phyloP scores from a whole-genome alignment of 2,113 vertebrate species.

The Epinephelus moara region DNA sequence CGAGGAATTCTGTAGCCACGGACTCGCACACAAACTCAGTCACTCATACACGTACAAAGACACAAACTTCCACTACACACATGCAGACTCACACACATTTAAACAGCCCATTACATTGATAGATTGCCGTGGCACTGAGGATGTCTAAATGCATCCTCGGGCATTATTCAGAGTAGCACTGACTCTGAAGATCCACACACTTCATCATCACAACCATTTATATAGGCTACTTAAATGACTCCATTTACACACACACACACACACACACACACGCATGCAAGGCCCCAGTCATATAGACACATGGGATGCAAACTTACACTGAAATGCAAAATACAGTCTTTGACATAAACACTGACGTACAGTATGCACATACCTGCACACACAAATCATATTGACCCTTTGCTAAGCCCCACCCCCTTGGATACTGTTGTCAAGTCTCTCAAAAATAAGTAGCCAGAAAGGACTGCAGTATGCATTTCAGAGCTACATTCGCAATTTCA shows the following conservation, averaged over 20 bases:
- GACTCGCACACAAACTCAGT: not conserved
- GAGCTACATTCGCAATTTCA: no score
- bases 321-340: not conserved
- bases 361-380: not conserved
- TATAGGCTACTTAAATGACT: conserved; percentile 35
- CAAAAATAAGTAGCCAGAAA: no score
- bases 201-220: conserved; percentile 57
- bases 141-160: conserved; percentile 67
- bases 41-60: not conserved
- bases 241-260: conserved; percentile 21
- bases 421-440: no score
- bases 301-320: not conserved
- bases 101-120: conserved; percentile 67
- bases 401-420: no score
- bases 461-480: no score
- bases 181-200: conserved; percentile 55
- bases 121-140: conserved; percentile 42
- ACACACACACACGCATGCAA: not conserved
- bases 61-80: conserved; percentile 24
- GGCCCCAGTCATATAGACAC: not conserved
- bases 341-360: not conserved
- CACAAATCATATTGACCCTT: not conserved
- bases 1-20: conserved; percentile 1
- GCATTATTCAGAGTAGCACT: conserved; percentile 60
- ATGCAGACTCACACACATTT: conserved; percentile 35